Base-by-base conservation (phyloP, 2,113 vertebrate species). In the Atlantisia rogersi region DNA sequence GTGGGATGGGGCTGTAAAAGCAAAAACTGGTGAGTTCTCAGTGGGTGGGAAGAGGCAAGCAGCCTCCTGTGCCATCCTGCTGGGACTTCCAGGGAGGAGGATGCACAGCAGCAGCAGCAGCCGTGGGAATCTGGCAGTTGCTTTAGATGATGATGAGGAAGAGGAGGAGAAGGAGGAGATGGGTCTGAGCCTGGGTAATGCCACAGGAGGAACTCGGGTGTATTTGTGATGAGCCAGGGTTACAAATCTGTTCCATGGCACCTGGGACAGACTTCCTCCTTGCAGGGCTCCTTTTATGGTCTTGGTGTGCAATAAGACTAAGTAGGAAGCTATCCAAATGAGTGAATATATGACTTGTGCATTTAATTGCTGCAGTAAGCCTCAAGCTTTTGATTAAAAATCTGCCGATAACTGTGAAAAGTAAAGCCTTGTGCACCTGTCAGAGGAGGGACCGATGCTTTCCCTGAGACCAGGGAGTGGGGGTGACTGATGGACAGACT, bases 381-480 rank as follows among this genome's bases (percentile, higher is more conserved):
- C 40, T 86, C 63, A 82, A 78, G 42, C 81, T 82, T 94, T 94
- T 82, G 39, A 29, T 79, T 91, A 18, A 60, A 82, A 95, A 88
- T 40, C 79, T 76, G 67, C 65, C 75, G 58, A 40, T 93, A 92
- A 69, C 44, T 2, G 11, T 60, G 53, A 71, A 69, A 58, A 62
- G 44, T 58, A 80, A 96, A 71, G 65, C 53, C 40, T 69, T 73
- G 40, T 87, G n/a, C 25, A 87, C 0, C 0, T 73, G 32, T 60
- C 32, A 28, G 79, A 69, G 71, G 71, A 58, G 82, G 60, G 32
- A 53, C 32, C 0, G 1, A 10, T 64, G 59, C 20, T 64, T 92
- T 90, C 71, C 48, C 24, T 37, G 55, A 44, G 37, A 69, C 24
- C n/a, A 32, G 35, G 31, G 15, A 59, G n/a, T 32, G 40, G 22